phyloP scores from a whole-genome alignment of 2,113 vertebrate species.

The Entomyzon cyanotis region DNA sequence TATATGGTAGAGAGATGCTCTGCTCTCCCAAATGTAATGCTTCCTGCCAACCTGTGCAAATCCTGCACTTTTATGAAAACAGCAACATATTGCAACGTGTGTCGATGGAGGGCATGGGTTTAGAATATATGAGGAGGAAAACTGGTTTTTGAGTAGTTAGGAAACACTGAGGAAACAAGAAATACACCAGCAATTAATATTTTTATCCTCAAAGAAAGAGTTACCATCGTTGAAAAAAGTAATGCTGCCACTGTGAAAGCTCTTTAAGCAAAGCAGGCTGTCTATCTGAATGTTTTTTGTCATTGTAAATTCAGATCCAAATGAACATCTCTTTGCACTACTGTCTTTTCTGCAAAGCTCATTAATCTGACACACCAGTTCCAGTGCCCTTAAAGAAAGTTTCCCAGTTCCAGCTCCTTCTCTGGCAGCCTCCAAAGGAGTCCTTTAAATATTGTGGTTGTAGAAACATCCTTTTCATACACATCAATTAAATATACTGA shows the following conservation, averaged over 20 bases:
- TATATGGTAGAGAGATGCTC: background rate
- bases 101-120: accelerated
- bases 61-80: background rate
- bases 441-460: background rate
- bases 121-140: background rate
- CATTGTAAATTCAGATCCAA: background rate
- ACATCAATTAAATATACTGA: background rate
- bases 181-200: background rate
- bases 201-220: background rate
- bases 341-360: background rate
- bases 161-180: background rate
- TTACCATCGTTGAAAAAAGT: background rate
- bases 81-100: accelerated
- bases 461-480: background rate
- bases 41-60: background rate
- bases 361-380: background rate
- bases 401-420: background rate
- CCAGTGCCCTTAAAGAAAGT: background rate
- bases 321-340: background rate
- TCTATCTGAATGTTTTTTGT: background rate
- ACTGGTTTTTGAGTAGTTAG: too few species aligned
- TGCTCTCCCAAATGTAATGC: background rate
- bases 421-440: background rate
- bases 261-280: background rate
- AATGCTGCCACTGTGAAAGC: background rate